Conservation (phyloP, 53 echinoderm and acorn worm genomes). For the Apostichopus leukothele region DNA sequence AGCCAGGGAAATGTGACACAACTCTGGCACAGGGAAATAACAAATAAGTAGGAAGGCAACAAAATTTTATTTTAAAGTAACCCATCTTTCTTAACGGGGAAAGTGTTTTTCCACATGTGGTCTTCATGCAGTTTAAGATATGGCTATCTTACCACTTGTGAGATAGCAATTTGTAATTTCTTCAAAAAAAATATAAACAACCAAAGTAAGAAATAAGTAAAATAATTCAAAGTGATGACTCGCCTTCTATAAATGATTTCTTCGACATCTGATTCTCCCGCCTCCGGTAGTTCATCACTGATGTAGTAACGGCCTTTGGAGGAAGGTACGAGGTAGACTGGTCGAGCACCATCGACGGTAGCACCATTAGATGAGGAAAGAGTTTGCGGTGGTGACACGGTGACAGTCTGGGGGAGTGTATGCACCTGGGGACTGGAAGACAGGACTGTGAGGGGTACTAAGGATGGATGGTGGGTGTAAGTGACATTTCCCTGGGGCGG, state of each 20-base stretch:
- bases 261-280: slow-evolving; percentile 18
- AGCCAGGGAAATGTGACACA: too few relatives aligned
- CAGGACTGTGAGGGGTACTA: slow-evolving; percentile 11
- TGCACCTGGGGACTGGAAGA: slow-evolving; percentile 17
- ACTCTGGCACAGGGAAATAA: too few relatives aligned
- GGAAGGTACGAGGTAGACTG: slow-evolving; percentile 39
- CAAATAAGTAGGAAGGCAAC: too few relatives aligned
- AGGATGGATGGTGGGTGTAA: not conserved
- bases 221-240: not conserved
- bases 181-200: too few relatives aligned
- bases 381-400: slow-evolving; percentile 8
- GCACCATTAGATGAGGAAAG: not conserved
- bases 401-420: not conserved
- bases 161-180: too few relatives aligned
- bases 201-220: not conserved
- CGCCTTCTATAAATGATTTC: slow-evolving; percentile 47
- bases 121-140: too few relatives aligned
- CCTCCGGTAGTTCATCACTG: not conserved
- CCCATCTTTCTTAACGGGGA: too few relatives aligned
- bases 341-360: slow-evolving; percentile 13
- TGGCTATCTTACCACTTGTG: too few relatives aligned
- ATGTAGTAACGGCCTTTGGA: slow-evolving; percentile 48
- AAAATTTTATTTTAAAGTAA: too few relatives aligned
- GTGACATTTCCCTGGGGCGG: slow-evolving; percentile 17
- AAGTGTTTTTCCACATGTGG: too few relatives aligned